phyloP scores from a whole-genome alignment of 2,797 vertebrate species.

The Hapalemur alaotrensis region DNA sequence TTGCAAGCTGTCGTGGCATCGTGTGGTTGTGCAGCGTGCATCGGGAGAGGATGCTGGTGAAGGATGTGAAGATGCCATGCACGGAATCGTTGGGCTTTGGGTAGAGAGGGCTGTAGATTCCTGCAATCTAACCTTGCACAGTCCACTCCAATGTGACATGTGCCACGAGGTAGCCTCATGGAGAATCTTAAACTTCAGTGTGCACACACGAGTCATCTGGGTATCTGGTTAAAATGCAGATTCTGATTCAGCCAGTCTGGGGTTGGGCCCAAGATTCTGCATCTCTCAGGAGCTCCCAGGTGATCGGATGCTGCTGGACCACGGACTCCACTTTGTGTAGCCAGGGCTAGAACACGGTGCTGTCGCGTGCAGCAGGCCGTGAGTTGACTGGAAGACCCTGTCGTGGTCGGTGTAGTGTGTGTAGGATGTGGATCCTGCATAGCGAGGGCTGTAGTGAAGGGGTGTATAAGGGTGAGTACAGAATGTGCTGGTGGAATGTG shows the following conservation, averaged over 20 bases:
- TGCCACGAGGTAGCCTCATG: background rate
- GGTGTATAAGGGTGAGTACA: too few relatives aligned
- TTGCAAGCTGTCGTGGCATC: background rate
- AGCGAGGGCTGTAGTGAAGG: background rate
- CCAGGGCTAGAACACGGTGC: background rate
- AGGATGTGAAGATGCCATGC: background rate
- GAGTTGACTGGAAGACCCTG: background rate
- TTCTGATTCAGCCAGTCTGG: background rate
- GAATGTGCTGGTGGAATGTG: background rate
- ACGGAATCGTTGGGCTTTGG: background rate
- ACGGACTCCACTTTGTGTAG: accelerated
- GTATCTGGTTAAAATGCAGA: background rate
- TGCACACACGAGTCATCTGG: accelerated
- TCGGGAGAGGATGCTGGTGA: background rate
- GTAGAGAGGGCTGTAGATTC: background rate
- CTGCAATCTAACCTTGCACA: accelerated
- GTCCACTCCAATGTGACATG: accelerated
- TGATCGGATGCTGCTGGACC: background rate
- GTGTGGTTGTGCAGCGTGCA: background rate
- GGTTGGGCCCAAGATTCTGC: background rate
- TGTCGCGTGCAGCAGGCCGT: accelerated
- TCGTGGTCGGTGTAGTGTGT: too few relatives aligned
- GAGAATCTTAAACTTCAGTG: background rate
- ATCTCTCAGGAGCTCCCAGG: background rate
- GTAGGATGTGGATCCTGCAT: background rate